Evolutionary conservation across 2,888 invertebrate genomes (phyloP).

Genomic region (Pandemis heparana): DNA sequence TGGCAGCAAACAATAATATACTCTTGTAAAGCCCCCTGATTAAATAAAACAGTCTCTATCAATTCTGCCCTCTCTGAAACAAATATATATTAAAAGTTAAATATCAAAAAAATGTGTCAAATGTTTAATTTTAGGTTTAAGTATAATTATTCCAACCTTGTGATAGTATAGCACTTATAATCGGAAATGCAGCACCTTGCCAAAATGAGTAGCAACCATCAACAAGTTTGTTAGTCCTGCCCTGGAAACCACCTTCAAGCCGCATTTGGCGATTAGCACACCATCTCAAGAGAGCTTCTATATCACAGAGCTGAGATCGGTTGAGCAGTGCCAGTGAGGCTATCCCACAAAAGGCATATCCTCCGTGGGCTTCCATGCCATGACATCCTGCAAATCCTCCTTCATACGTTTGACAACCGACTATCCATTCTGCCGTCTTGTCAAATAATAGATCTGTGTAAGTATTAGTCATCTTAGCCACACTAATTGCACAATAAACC

Average conservation of each 20-base stretch:
- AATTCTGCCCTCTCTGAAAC: slow-evolving; percentile 75
- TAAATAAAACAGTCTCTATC: slow-evolving; percentile 89
- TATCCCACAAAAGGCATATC: slow-evolving; percentile 99
- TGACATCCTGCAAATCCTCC: slow-evolving; percentile 97
- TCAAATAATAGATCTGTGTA: slow-evolving; percentile 92
- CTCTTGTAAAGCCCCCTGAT: slow-evolving; percentile 96
- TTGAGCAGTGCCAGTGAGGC: slow-evolving; percentile 95
- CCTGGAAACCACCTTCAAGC: slow-evolving; percentile 98
- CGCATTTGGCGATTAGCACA: slow-evolving; percentile 95
- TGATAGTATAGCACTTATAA: slow-evolving; percentile 91
- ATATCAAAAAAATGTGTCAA: neutral
- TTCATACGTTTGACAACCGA: slow-evolving; percentile 98
- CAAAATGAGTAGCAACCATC: slow-evolving; percentile 99
- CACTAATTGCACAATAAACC: slow-evolving; percentile 97
- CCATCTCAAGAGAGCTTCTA: slow-evolving; percentile 94
- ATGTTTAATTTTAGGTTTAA: neutral
- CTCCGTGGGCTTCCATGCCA: slow-evolving; percentile 99
- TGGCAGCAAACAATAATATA: slow-evolving; percentile 98
- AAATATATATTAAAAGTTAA: slow-evolving; percentile 29
- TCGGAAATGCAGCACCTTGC: slow-evolving; percentile 97
- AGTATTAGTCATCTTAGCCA: slow-evolving; percentile 94
- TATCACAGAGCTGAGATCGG: slow-evolving; percentile 90
- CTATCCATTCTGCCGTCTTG: slow-evolving; percentile 96
- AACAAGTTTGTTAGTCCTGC: slow-evolving; percentile 98
- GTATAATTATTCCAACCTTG: slow-evolving; percentile 63